Percentiles rank a stretch among this genome's conserved stretches.
These are phyloP conservation scores for Muscicapa striata DNA, from an alignment of 2,797 vertebrate species.

Conservation along the genomic window DNA sequence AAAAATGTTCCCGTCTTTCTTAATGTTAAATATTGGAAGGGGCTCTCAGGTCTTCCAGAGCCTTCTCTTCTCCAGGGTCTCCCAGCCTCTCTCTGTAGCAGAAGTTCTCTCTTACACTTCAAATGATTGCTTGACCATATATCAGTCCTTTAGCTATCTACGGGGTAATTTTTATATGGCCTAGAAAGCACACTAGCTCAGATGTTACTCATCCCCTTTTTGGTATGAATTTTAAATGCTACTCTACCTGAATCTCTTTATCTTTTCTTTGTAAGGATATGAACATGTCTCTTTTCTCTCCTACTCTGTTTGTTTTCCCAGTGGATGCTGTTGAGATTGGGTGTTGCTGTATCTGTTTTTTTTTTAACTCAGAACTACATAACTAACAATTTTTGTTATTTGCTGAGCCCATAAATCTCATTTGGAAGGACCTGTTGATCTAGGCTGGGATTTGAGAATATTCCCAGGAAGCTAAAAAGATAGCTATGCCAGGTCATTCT, in stretches of 20 bases:
- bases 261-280: conserved; percentile 47
- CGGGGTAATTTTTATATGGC: neutral
- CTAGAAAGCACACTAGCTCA: neutral
- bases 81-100: neutral
- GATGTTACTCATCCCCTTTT: neutral
- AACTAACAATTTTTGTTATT: neutral
- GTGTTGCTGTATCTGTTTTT: conserved; percentile 33
- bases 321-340: conserved; percentile 78
- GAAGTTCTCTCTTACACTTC: neutral
- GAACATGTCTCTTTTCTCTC: conserved; percentile 69
- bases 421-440: neutral
- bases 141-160: neutral
- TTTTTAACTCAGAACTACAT: neutral
- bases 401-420: neutral
- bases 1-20: neutral
- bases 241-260: neutral
- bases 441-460: neutral
- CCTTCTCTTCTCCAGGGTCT: neutral
- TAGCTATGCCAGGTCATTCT: neutral
- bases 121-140: neutral
- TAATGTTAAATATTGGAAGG: neutral
- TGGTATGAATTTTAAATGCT: neutral
- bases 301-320: conserved; percentile 66
- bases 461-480: neutral
- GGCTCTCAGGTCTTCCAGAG: neutral